Percentiles rank a stretch among this genome's conserved stretches.
Conservation (phyloP, 2,888 invertebrate species). For the Xylophagus ater region DNA sequence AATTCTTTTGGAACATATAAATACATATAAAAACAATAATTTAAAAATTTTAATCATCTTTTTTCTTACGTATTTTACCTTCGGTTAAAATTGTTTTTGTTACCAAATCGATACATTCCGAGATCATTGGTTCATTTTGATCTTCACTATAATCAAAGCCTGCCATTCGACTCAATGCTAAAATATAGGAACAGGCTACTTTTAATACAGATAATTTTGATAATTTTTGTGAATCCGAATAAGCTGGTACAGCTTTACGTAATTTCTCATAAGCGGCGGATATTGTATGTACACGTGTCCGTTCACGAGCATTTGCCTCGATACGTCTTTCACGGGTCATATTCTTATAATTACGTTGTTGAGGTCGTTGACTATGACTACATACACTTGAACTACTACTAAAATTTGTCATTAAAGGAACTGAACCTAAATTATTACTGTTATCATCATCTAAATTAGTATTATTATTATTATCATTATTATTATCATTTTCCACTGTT, state of each 20-base stretch:
- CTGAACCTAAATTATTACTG: too few species aligned
- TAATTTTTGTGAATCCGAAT: slow-evolving; percentile 86
- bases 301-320: slow-evolving; percentile 87
- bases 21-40: too few species aligned
- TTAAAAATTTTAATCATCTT: slow-evolving; percentile 49
- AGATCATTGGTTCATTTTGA: slow-evolving; percentile 48
- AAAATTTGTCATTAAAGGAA: too few species aligned
- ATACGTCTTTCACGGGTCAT: slow-evolving; percentile 88
- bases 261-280: slow-evolving; percentile 90
- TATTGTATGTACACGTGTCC: slow-evolving; percentile 89
- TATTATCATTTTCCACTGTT: slow-evolving; percentile 7
- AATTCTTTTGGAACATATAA: too few species aligned
- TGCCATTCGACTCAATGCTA: slow-evolving; percentile 69
- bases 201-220: slow-evolving; percentile 85
- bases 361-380: slow-evolving; percentile 38
- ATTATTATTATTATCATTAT: not conserved
- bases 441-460: not conserved
- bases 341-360: slow-evolving; percentile 86
- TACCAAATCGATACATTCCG: slow-evolving; percentile 74
- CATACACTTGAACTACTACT: slow-evolving; percentile 13
- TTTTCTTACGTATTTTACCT: slow-evolving; percentile 77
- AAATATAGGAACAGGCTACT: slow-evolving; percentile 88
- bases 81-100: slow-evolving; percentile 87
- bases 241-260: slow-evolving; percentile 73
- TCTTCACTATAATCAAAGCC: slow-evolving; percentile 56